These are phyloP conservation scores for Epizoanthus ramosus DNA, from an alignment of 92 coral and sea anemone genomes.

Conservation along the genomic window DNA sequence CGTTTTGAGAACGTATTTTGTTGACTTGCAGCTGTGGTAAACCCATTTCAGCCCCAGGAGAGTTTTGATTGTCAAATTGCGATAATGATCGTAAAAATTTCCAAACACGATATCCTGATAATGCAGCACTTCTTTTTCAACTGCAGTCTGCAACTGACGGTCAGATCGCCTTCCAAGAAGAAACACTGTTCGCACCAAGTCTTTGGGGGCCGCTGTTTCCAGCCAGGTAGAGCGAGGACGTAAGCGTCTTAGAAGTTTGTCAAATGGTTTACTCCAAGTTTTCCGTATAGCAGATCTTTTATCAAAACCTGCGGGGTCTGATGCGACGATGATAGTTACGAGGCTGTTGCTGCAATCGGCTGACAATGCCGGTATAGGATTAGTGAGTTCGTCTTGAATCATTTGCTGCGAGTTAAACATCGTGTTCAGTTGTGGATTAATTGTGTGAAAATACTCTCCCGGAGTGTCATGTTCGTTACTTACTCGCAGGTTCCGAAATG, in stretches of 20 bases:
- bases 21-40: conserved; percentile 1
- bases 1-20: not conserved
- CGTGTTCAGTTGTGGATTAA: not conserved
- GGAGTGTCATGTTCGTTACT: not conserved
- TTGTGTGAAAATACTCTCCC: not conserved
- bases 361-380: not conserved
- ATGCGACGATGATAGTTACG: not conserved
- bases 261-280: conserved; percentile 6
- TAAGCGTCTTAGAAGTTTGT: not conserved
- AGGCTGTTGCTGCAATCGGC: not conserved
- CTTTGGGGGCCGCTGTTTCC: not conserved
- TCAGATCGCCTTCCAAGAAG: not conserved
- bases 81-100: conserved; percentile 8
- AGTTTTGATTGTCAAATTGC: not conserved
- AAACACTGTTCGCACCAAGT: not conserved
- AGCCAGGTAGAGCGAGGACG: not conserved
- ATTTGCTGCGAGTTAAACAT: not conserved
- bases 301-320: not conserved
- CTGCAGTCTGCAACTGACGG: not conserved
- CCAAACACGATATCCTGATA: conserved; percentile 1
- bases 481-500: not conserved
- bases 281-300: conserved; percentile 9
- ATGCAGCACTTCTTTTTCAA: not conserved
- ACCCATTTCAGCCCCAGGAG: conserved; percentile 7
- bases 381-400: not conserved